phyloP scores from a whole-genome alignment of 2,888 invertebrate genomes.

The Drosophila mercatorum region DNA sequence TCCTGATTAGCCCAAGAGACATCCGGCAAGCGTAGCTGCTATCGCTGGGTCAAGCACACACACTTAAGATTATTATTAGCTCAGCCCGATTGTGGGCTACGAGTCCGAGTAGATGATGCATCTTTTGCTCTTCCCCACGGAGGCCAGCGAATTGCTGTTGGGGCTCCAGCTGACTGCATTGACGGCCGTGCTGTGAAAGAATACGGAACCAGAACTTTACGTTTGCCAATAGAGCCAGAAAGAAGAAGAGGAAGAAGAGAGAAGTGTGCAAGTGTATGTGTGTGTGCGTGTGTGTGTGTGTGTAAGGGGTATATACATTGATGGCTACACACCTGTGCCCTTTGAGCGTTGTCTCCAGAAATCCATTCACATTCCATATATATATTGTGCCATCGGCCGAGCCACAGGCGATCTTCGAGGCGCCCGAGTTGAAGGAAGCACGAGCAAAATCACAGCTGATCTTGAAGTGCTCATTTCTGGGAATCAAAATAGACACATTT shows the following conservation, averaged over 20 bases:
- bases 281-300: background rate
- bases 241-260: constrained; percentile 32
- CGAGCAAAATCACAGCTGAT: constrained; percentile 97
- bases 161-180: constrained; percentile 96
- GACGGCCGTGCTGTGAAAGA: constrained; percentile 90
- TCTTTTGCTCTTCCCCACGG: constrained; percentile 93
- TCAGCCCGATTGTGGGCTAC: constrained; percentile 63
- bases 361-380: constrained; percentile 94
- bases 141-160: constrained; percentile 91
- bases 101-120: constrained; percentile 92
- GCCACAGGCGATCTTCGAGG: constrained; percentile 94
- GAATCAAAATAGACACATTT: background rate
- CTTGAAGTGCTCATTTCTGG: constrained; percentile 97
- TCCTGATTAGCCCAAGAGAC: constrained; percentile 9
- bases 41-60: constrained; percentile 8
- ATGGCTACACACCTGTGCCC: constrained; percentile 88
- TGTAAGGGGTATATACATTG: background rate
- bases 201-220: constrained; percentile 77
- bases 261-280: background rate
- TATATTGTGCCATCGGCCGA: constrained; percentile 95
- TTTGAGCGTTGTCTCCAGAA: constrained; percentile 91
- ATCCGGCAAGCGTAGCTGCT: constrained; percentile 6
- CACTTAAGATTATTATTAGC: constrained; percentile 2
- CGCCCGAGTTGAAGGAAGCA: constrained; percentile 96
- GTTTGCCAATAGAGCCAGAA: constrained; percentile 39